Evolutionary conservation across 2,888 invertebrate species (phyloP), one percentile per base, ranked within the genome.

Genomic region (Parascotia fuliginaria): DNA sequence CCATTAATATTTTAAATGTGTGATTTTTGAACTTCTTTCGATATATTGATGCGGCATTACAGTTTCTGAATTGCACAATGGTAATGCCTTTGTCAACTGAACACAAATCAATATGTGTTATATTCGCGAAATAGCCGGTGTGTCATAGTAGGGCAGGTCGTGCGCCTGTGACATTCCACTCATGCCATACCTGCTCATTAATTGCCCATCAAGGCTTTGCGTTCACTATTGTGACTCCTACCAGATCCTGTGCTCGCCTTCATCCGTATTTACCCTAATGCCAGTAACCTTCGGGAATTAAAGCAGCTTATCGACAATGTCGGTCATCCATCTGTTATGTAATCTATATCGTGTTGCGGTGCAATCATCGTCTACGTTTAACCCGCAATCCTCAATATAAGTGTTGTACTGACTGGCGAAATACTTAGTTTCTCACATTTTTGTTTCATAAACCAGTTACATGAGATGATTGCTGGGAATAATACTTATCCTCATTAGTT

Each of bases 111-210:
- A 13, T 32, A 44, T 45, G 43, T 33, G 45, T 60, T 13, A 49
- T 61, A 72, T 70, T 61, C 60, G 48, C 56, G 48, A 53, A 61
- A 46, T 48, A 39, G 39, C 12, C 54, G 55, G 55, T 62, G 60
- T 65, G 68, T 70, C 64, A 71, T 58, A 61, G 54, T 58, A 57
- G 52, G 57, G 47, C 62, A 65, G 61, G 73, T 77, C 86, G 85
- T 87, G 87, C 75, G 74, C 43, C 62, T 65, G 60, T 63, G 60
- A 64, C 85, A 87, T 86, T 86, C 85, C 77, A 64, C 64, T 61
- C 73, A 68, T 66, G 65, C 66, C 66, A 49, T 60, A 60, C 55
- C 64, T 62, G 58, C 64, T 69, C 73, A 74, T 74, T 73, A 68
- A 59, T 54, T 55, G 48, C 27, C 57, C 53, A 62, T 57, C 70